Percentiles rank a stretch among this genome's conserved stretches.
Evolutionary conservation across 2,888 invertebrate genomes (phyloP).

Genomic region (Cotesia congregata): DNA sequence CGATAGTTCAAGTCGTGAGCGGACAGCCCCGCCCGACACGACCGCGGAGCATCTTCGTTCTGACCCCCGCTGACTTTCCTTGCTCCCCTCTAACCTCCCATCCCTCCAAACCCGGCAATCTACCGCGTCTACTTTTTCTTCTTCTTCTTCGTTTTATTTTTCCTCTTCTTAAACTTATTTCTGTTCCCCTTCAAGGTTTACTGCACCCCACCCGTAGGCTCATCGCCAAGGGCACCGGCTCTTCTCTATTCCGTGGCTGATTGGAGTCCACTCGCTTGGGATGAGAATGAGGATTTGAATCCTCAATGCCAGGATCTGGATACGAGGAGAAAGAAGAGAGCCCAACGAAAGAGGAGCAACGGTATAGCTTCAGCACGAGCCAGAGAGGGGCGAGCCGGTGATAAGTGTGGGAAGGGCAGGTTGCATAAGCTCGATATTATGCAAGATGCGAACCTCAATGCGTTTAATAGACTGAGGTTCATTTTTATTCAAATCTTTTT

Average conservation of each 20-base stretch:
- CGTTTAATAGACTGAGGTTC: conserved; percentile 55
- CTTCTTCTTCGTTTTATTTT: conserved; percentile 31
- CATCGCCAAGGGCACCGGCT: conserved; percentile 42
- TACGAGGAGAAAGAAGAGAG: conserved; percentile 23
- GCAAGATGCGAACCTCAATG: conserved; percentile 63
- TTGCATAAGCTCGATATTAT: conserved; percentile 69
- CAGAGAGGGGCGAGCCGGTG: conserved; percentile 58
- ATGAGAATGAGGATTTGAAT: conserved; percentile 39
- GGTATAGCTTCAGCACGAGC: conserved; percentile 33
- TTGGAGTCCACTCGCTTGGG: neutral
- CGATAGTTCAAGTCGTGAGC: conserved; percentile 76
- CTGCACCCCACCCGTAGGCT: conserved; percentile 48
- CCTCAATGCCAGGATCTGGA: neutral
- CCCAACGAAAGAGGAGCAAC: conserved; percentile 23
- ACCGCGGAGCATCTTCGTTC: conserved; percentile 69
- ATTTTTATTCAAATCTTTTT: no score
- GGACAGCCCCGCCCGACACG: conserved; percentile 70
- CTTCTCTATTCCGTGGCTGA: neutral
- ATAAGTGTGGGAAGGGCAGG: conserved; percentile 71
- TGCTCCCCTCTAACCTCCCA: conserved; percentile 51
- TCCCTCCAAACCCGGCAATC: conserved; percentile 51
- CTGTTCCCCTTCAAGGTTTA: conserved; percentile 35
- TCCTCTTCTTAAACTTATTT: conserved; percentile 22
- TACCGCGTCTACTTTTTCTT: conserved; percentile 44
- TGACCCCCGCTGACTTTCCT: conserved; percentile 70